These are phyloP conservation scores for Alouatta palliata DNA, from an alignment of 2,113 vertebrate species.

Conservation along the genomic window DNA sequence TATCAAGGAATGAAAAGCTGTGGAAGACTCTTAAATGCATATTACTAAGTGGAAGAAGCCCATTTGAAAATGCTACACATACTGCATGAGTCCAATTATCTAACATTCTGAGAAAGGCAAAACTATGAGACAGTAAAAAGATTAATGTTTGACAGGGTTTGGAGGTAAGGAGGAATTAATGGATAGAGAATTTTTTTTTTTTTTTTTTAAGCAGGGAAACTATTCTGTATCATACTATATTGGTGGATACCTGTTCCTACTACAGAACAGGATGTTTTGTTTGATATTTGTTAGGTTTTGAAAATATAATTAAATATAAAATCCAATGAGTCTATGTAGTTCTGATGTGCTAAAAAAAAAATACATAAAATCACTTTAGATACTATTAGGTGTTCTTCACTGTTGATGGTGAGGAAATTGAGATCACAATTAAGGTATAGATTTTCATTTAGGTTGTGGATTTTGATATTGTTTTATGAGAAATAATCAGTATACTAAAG, in stretches of 20 bases:
- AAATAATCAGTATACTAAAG: neutral
- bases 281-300: neutral
- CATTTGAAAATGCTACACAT: neutral
- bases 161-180: neutral
- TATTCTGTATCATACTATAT: neutral
- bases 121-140: neutral
- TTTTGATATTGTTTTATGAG: slow-evolving; percentile 1
- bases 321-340: neutral
- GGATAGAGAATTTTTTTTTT: neutral
- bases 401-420: neutral
- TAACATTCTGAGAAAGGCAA: neutral
- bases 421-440: neutral
- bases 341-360: neutral
- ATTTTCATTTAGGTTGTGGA: neutral
- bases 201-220: neutral
- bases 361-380: neutral
- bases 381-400: neutral
- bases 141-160: neutral
- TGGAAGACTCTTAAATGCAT: neutral
- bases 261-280: neutral
- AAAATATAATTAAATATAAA: neutral
- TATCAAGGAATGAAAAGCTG: neutral
- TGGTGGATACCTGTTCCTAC: neutral
- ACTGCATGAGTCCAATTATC: neutral
- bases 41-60: neutral